Percentiles rank a stretch among this genome's conserved stretches.
Conservation (phyloP, 2,797 vertebrate species). For the Cephalopachus bancanus region DNA sequence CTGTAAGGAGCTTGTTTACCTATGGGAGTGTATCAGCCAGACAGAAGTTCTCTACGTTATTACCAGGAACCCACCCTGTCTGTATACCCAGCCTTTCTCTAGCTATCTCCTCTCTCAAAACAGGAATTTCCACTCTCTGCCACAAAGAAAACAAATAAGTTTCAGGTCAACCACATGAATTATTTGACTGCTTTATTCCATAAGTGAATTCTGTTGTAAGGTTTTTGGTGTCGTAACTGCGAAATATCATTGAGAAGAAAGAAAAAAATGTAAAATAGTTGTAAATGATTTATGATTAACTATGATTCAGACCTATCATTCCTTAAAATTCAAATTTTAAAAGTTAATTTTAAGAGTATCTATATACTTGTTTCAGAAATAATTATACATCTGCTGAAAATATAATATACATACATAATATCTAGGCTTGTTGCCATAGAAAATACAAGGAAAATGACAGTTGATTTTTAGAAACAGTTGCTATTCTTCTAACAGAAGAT, state of each 20-base stretch:
- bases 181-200: not conserved
- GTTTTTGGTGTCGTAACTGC: fast-evolving
- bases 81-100: too few relatives aligned
- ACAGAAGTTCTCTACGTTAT: too few relatives aligned
- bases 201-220: not conserved
- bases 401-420: not conserved
- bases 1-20: too few relatives aligned
- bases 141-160: not conserved
- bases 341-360: not conserved
- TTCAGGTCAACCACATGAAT: not conserved
- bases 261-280: not conserved
- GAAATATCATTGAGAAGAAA: not conserved
- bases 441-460: not conserved
- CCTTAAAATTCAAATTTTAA: not conserved
- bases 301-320: not conserved
- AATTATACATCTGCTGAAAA: not conserved
- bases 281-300: not conserved
- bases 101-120: too few relatives aligned
- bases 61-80: too few relatives aligned
- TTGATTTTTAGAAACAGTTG: not conserved
- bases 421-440: not conserved
- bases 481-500: not conserved
- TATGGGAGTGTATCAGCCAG: too few relatives aligned
- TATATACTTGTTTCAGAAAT: constrained; percentile 28
- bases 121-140: not conserved